A percentile compares a stretch with the other conserved stretches of the same genome.
These are phyloP conservation scores for Tetragonula carbonaria DNA, from an alignment of 2,888 invertebrate species.

Conservation along the genomic window DNA sequence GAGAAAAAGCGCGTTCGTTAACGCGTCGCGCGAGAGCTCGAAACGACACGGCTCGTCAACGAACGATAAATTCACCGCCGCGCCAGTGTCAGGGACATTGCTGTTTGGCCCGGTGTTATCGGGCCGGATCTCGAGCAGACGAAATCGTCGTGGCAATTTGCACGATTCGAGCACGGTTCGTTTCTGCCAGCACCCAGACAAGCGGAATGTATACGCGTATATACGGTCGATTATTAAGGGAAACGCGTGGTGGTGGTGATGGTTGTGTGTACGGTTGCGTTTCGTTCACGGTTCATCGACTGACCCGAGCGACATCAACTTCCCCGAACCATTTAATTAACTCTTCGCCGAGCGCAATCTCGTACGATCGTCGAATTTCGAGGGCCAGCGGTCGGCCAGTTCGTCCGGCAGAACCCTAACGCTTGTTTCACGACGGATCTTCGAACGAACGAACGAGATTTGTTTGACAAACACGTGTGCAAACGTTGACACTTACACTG, in stretches of 20 bases:
- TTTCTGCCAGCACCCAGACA: conserved; percentile 32
- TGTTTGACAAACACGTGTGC: not conserved
- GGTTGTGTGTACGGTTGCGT: conserved; percentile 1
- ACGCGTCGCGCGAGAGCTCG: conserved; percentile 5
- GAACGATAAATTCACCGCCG: conserved; percentile 31
- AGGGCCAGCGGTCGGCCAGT: conserved; percentile 1
- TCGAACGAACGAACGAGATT: not conserved
- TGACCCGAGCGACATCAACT: conserved; percentile 60
- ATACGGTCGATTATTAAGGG: conserved; percentile 64
- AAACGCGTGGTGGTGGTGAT: conserved; percentile 53
- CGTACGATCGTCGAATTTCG: conserved; percentile 51
- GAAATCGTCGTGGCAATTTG: conserved; percentile 53
- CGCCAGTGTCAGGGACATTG: conserved; percentile 41
- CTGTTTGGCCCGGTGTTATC: conserved; percentile 37
- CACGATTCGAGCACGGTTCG: conserved; percentile 29
- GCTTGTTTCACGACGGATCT: not conserved
- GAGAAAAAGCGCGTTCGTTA: conserved; percentile 1
- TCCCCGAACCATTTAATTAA: conserved; percentile 72
- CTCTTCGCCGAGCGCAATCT: conserved; percentile 60
- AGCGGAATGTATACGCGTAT: conserved; percentile 37
- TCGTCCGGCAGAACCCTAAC: not conserved
- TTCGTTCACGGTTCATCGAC: conserved; percentile 69
- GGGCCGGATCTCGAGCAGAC: conserved; percentile 48
- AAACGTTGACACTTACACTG: not conserved
- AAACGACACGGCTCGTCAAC: conserved; percentile 25